Evolutionary conservation across 2,797 vertebrate genomes (phyloP).

Genomic region (Mormyrus proboscirostris): DNA sequence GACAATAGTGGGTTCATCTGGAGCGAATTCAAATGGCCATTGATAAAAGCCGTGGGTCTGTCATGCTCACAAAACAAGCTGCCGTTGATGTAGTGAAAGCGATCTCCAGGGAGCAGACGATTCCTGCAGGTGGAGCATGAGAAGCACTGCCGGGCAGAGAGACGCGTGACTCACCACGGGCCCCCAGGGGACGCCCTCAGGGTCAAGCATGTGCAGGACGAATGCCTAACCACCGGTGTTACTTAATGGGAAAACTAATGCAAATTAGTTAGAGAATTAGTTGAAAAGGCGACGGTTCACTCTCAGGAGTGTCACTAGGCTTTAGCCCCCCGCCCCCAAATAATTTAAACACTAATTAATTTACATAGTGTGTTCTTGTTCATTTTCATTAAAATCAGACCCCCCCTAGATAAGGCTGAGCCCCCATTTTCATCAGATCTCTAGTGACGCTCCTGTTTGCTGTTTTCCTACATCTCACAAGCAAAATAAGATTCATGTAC

Average conservation of each 20-base stretch:
- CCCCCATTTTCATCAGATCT: not conserved
- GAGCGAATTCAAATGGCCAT: slow-evolving; percentile 99
- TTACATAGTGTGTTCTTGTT: not conserved
- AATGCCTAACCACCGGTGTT: not conserved
- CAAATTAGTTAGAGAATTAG: not conserved
- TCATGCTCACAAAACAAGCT: slow-evolving; percentile 99
- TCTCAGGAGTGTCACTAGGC: not conserved
- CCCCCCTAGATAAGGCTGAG: not conserved
- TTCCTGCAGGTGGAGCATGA: slow-evolving; percentile 99
- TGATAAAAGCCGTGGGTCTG: slow-evolving; percentile 99
- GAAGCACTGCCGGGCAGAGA: slow-evolving; percentile 75
- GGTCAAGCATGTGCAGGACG: not conserved
- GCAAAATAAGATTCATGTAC: not conserved
- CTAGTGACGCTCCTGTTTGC: not conserved
- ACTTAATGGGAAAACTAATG: not conserved
- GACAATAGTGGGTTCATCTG: slow-evolving; percentile 98
- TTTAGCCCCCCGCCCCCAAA: not conserved
- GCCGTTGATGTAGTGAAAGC: slow-evolving; percentile 99
- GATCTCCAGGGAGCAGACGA: slow-evolving; percentile 94
- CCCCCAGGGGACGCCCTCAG: not conserved
- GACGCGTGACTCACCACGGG: not conserved
- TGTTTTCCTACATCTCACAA: not conserved
- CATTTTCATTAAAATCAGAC: not conserved
- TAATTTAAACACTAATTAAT: not conserved
- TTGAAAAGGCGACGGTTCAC: not conserved